These are phyloP conservation scores for Clupea harengus DNA, from an alignment of 2,113 vertebrate genomes.

Conservation along the genomic window DNA sequence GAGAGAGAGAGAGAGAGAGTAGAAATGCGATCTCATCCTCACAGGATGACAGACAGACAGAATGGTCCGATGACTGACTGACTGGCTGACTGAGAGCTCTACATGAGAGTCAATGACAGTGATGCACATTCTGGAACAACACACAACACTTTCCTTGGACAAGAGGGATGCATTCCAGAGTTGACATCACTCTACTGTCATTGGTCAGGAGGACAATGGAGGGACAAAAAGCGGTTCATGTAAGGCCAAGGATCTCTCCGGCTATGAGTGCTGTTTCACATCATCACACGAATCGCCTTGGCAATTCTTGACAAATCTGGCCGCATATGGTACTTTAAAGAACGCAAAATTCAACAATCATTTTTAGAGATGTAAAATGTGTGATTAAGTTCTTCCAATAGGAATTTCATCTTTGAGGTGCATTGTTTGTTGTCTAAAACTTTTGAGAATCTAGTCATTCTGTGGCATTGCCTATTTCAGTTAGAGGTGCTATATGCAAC, in stretches of 20 bases:
- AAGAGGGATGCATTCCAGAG: background rate
- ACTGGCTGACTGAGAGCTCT: background rate
- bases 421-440: background rate
- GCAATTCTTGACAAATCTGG: too few relatives aligned
- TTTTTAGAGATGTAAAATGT: too few relatives aligned
- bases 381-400: too few relatives aligned
- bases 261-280: background rate
- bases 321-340: too few relatives aligned
- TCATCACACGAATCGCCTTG: background rate
- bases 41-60: constrained; percentile 17
- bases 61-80: background rate
- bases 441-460: background rate
- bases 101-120: background rate
- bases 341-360: too few relatives aligned
- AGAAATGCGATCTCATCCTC: constrained; percentile 34
- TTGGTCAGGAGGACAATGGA: constrained; percentile 25
- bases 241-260: constrained; percentile 1
- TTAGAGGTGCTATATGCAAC: background rate
- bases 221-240: constrained; percentile 21
- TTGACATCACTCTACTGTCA: constrained; percentile 32
- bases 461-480: background rate
- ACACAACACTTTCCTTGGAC: constrained; percentile 29
- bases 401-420: background rate
- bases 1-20: background rate
- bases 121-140: background rate